Evolutionary conservation across 2,888 invertebrate genomes (phyloP).

Genomic region (Macaria liturata): DNA sequence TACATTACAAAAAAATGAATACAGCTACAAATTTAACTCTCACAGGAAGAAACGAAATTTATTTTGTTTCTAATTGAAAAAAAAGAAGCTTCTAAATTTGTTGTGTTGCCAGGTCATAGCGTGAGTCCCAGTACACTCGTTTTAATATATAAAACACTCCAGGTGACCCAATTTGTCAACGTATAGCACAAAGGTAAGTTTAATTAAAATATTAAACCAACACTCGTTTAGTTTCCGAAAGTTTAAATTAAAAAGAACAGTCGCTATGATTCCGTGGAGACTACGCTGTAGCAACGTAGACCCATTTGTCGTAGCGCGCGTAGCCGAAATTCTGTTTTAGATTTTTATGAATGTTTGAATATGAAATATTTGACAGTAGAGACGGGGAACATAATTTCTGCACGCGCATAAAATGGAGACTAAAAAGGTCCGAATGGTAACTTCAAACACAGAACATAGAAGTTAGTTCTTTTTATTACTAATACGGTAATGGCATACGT

Average conservation of each 20-base stretch:
- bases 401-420: too few species aligned
- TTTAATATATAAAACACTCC: conserved; percentile 1
- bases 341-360: neutral
- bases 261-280: conserved; percentile 18
- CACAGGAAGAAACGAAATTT: too few species aligned
- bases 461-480: too few species aligned
- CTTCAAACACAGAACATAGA: too few species aligned
- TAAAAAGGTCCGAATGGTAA: too few species aligned
- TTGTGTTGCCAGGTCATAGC: too few species aligned
- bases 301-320: conserved; percentile 17
- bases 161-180: conserved; percentile 28
- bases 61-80: too few species aligned
- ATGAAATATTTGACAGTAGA: neutral
- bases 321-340: conserved; percentile 8
- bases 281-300: conserved; percentile 12
- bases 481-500: too few species aligned
- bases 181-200: conserved; percentile 20
- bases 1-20: too few species aligned
- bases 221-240: conserved; percentile 20
- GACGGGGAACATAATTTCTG: neutral
- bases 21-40: too few species aligned
- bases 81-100: too few species aligned
- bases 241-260: conserved; percentile 18
- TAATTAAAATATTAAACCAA: conserved; percentile 13
- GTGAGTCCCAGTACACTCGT: neutral